phyloP scores from a whole-genome alignment of 1,140 invertebrate species.

The Pseudomyrmex flavicornis region DNA sequence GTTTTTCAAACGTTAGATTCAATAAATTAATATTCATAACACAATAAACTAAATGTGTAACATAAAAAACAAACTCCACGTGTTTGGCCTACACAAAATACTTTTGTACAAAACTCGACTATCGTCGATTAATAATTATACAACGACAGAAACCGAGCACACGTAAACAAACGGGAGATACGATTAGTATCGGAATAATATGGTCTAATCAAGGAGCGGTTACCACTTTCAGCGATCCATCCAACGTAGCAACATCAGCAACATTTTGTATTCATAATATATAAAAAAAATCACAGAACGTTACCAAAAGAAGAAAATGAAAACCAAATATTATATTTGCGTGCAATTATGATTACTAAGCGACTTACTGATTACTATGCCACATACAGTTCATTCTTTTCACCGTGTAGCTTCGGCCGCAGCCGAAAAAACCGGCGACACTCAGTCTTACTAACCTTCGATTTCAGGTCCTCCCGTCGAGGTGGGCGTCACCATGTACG shows the following conservation, averaged over 20 bases:
- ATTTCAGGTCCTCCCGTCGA: slow-evolving; percentile 97
- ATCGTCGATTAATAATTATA: too few relatives aligned
- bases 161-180: slow-evolving; percentile 40
- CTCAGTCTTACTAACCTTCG: slow-evolving; percentile 85
- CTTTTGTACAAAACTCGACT: too few relatives aligned
- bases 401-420: slow-evolving; percentile 72
- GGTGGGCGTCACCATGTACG: slow-evolving; percentile 99
- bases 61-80: too few relatives aligned
- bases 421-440: slow-evolving; percentile 79
- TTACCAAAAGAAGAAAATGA: slow-evolving; percentile 41
- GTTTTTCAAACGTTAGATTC: too few relatives aligned
- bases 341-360: slow-evolving; percentile 49
- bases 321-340: slow-evolving; percentile 35
- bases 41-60: too few relatives aligned
- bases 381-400: slow-evolving; percentile 65
- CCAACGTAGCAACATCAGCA: slow-evolving; percentile 69
- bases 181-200: slow-evolving; percentile 38
- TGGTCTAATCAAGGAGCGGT: slow-evolving; percentile 70
- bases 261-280: slow-evolving; percentile 65
- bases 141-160: slow-evolving; percentile 56
- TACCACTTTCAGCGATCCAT: slow-evolving; percentile 74
- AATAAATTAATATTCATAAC: too few relatives aligned
- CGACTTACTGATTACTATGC: slow-evolving; percentile 28
- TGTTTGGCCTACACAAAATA: too few relatives aligned
- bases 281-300: slow-evolving; percentile 45